Percentiles rank a stretch among this genome's conserved stretches.
phyloP scores from a whole-genome alignment of 2,888 invertebrate genomes.

The Calliphora vomitoria region DNA sequence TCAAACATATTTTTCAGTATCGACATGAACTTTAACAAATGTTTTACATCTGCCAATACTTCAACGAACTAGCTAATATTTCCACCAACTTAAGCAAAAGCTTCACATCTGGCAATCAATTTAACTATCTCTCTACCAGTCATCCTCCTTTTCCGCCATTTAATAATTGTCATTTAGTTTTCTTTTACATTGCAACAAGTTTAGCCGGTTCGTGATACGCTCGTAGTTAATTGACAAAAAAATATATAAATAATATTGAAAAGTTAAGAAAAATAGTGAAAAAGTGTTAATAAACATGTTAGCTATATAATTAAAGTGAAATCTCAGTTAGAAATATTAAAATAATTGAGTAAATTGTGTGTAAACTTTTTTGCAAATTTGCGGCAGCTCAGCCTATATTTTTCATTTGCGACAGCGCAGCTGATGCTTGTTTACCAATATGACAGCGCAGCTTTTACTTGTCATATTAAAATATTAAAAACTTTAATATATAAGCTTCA shows the following conservation, averaged over 20 bases:
- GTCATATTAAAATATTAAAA: no score
- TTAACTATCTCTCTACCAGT: neutral
- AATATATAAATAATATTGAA: neutral
- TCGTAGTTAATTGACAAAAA: neutral
- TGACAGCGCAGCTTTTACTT: neutral
- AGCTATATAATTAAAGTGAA: neutral
- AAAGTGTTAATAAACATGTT: neutral
- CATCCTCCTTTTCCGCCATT: slow-evolving; percentile 34
- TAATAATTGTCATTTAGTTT: neutral
- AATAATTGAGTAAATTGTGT: neutral
- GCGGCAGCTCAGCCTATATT: neutral
- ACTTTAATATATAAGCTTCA: no score
- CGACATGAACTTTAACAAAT: no score
- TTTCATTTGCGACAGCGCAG: neutral
- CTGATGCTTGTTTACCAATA: no score
- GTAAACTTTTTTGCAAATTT: neutral
- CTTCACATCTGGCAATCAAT: neutral
- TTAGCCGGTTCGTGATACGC: neutral
- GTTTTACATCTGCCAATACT: no score
- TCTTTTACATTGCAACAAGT: neutral
- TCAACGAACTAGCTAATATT: no score
- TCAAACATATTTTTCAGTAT: no score
- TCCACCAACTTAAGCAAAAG: no score
- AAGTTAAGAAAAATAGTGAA: neutral
- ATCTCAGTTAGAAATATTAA: neutral